Evolutionary conservation across 2,113 vertebrate genomes (phyloP).

Genomic region (Gavialis gangeticus): DNA sequence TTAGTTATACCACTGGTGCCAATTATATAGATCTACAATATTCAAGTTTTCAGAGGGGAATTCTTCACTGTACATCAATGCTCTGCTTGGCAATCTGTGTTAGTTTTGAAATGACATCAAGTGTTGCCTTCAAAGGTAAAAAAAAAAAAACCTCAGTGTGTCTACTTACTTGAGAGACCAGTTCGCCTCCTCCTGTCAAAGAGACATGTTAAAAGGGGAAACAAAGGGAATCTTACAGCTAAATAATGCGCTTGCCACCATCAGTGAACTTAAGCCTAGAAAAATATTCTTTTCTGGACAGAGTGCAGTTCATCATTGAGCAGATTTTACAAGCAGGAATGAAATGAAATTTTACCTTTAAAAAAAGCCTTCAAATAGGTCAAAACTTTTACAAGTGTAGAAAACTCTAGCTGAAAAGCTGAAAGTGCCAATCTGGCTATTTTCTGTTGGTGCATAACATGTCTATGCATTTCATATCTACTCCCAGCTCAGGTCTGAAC

Average conservation of each 20-base stretch:
- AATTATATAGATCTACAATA: not conserved
- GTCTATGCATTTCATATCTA: not conserved
- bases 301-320: not conserved
- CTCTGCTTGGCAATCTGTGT: not conserved
- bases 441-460: not conserved
- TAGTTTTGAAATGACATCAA: constrained; percentile 17
- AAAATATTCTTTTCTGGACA: not conserved
- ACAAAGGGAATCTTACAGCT: not conserved
- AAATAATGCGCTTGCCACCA: not conserved
- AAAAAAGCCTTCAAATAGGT: not conserved
- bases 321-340: not conserved
- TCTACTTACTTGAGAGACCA: constrained; percentile 15
- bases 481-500: not conserved
- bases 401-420: not conserved
- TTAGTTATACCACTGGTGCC: not conserved
- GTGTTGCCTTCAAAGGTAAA: constrained; percentile 16
- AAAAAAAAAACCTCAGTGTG: not conserved
- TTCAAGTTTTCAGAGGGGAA: not conserved
- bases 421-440: not conserved
- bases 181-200: constrained; percentile 30
- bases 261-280: not conserved
- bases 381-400: not conserved
- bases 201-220: not conserved
- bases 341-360: not conserved
- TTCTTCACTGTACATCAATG: not conserved